Evolutionary conservation across 2,113 vertebrate genomes (phyloP).

Genomic region (Octodon degus): DNA sequence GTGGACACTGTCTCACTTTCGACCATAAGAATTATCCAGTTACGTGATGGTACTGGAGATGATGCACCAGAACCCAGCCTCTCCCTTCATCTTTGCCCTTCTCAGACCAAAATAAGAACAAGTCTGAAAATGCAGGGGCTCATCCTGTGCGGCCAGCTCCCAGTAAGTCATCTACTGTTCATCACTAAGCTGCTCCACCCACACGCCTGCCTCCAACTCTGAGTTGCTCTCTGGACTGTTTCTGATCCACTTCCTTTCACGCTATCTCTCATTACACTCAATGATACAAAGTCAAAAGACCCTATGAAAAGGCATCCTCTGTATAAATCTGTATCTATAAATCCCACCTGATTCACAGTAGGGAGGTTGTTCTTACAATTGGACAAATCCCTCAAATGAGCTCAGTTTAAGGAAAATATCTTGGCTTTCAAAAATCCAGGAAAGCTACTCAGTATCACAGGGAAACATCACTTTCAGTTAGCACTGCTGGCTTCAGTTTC

Average conservation of each 20-base stretch:
- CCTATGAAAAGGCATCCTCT: background rate
- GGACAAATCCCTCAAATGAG: background rate
- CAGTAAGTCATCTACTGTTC: background rate
- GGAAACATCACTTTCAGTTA: background rate
- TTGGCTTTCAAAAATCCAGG: background rate
- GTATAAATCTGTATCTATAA: background rate
- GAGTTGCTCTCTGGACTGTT: background rate
- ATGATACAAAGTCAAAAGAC: slow-evolving; percentile 8
- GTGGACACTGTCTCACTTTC: background rate
- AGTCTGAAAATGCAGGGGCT: background rate
- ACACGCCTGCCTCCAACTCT: background rate
- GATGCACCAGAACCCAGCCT: background rate
- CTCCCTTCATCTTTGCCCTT: background rate
- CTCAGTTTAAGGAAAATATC: background rate
- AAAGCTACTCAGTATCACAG: background rate
- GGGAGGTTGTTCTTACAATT: background rate
- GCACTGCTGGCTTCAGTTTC: background rate
- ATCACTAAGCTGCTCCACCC: background rate
- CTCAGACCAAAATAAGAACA: background rate
- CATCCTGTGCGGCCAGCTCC: background rate
- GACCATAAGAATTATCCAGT: background rate
- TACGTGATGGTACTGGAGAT: background rate
- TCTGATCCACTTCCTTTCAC: slow-evolving; percentile 13
- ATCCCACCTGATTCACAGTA: background rate
- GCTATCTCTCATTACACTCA: background rate